phyloP scores from a whole-genome alignment of 2,888 invertebrate species.

The Sialis lutaria region DNA sequence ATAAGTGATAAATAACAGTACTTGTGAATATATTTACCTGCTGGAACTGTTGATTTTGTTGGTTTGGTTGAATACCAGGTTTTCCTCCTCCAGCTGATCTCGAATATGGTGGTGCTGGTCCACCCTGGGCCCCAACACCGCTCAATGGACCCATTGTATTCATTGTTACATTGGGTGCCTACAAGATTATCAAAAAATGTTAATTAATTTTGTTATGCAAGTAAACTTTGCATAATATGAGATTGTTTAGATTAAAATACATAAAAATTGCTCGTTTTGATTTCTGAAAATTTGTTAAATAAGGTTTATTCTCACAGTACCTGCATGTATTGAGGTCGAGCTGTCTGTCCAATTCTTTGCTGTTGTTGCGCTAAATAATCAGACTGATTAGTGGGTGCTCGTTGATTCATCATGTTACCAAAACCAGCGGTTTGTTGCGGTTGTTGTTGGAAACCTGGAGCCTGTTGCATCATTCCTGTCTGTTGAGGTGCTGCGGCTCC shows the following conservation, averaged over 20 bases:
- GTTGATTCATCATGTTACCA: conserved; percentile 25
- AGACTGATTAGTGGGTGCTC: conserved; percentile 26
- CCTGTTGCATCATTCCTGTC: conserved; percentile 13
- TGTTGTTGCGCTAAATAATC: conserved; percentile 18
- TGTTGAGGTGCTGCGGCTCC: conserved; percentile 12
- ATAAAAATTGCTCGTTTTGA: not conserved
- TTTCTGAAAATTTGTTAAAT: not conserved
- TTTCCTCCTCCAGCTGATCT: conserved; percentile 28
- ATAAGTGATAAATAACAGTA: not conserved
- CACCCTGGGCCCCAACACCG: conserved; percentile 28
- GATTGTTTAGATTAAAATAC: no score
- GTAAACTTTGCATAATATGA: not conserved
- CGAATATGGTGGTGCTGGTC: conserved; percentile 65
- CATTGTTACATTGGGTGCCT: conserved; percentile 78
- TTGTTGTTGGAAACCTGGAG: conserved; percentile 13
- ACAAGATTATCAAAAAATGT: conserved; percentile 11
- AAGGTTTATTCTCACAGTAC: conserved; percentile 17
- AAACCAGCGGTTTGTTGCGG: conserved; percentile 19
- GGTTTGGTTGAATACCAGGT: conserved; percentile 28
- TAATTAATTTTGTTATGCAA: not conserved
- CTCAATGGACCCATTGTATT: conserved; percentile 45
- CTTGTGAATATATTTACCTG: conserved; percentile 22
- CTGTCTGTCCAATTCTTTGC: conserved; percentile 25
- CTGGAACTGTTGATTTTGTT: conserved; percentile 42
- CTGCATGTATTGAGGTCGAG: conserved; percentile 51